Percentiles rank a stretch among this genome's conserved stretches.
These are phyloP conservation scores for Enhydra lutris DNA, from an alignment of 2,113 vertebrate species.

Conservation along the genomic window DNA sequence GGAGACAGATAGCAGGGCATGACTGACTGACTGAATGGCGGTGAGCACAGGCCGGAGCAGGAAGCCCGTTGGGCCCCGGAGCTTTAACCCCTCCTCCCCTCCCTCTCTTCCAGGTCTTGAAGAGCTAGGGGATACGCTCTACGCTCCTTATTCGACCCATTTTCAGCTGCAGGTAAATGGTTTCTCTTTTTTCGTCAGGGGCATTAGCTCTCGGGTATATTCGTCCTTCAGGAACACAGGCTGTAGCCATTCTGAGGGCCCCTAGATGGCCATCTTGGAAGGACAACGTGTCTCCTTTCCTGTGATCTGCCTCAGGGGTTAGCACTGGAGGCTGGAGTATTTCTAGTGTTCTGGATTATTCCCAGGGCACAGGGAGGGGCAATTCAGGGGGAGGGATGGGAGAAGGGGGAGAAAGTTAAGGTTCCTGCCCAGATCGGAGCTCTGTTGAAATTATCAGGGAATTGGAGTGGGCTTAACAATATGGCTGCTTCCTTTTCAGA, in stretches of 20 bases:
- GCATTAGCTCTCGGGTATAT: not conserved
- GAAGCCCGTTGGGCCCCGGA: not conserved
- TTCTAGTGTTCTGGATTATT: no score
- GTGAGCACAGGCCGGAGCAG: not conserved
- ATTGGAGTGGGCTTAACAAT: not conserved
- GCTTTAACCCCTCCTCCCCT: not conserved
- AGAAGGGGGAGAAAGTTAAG: not conserved
- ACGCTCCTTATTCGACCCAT: slow-evolving; percentile 77
- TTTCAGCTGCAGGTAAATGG: slow-evolving; percentile 83
- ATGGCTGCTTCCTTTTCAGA: slow-evolving; percentile 9
- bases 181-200: accelerated
- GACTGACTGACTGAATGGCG: accelerated
- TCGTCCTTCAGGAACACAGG: not conserved
- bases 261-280: not conserved
- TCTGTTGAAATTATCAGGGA: not conserved
- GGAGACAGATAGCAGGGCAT: not conserved
- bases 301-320: not conserved
- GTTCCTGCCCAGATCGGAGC: not conserved
- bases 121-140: slow-evolving; percentile 21
- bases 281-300: not conserved
- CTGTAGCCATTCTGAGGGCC: not conserved
- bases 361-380: not conserved
- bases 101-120: slow-evolving; percentile 49
- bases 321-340: not conserved
- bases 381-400: not conserved